Base-by-base conservation (phyloP, 2,797 vertebrate genomes). In the Etheostoma nigrum region DNA sequence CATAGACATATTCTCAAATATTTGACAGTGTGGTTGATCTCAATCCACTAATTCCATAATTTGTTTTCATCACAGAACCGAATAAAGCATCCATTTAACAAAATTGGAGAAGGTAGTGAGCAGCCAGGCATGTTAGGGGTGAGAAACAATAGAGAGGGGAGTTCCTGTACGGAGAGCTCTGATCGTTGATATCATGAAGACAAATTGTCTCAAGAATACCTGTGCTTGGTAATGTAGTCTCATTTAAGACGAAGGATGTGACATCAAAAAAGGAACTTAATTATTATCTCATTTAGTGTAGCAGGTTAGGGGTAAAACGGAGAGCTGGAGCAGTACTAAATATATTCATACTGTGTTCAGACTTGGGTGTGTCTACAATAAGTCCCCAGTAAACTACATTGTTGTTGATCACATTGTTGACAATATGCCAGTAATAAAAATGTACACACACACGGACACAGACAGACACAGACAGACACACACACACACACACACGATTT, bases 151-250 rank as follows among this genome's bases (percentile, higher is more conserved):
- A 14, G 23, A 62, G 10, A 14, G 2, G 33, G 12, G 19, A 10
- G 21, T 1, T 21, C 12, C 23, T 57, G 23, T 4, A 0, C 15
- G 2, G 19, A 66, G 5, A 7, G 18, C 33, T 4, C 2, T 0
- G 7, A 42, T 61, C 0, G 1, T 6, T 33, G 10, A 47, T 25
- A n/a, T 42, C 1, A 55, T n/a, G 2, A 44, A 70, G 11, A 66
- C 33, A 67, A 27, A 45, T 12, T 42, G 21, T 36, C 23, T 30
- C 27, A 40, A 25, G 60, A 45, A 45, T 19, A 3, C 47, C 44
- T 40, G 6, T 2, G 25, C 27, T 69, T 2, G 0, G 42, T 74
- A 4, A 49, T 51, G 8, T n/a, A 53, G 36, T 13, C 23, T 52
- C 49, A 52, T 51, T 61, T 60, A 64, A 10, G 19, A 61, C 1